These are phyloP conservation scores for Fregetta grallaria DNA, from an alignment of 2,113 vertebrate species.

Conservation along the genomic window DNA sequence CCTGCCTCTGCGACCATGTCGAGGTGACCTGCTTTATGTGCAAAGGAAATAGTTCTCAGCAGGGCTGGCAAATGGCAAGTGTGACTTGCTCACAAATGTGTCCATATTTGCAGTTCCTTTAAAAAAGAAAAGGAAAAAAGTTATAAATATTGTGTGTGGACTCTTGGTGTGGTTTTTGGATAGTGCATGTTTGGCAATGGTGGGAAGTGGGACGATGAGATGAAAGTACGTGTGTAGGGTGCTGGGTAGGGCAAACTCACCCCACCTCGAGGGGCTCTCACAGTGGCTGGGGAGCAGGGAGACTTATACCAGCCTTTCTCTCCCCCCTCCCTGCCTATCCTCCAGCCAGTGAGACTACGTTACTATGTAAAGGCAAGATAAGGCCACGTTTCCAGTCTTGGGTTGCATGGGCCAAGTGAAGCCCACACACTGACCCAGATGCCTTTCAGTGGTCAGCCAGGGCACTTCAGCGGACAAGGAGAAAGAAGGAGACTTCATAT, in stretches of 20 bases:
- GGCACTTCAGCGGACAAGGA: neutral
- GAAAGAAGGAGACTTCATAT: neutral
- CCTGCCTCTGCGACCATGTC: neutral
- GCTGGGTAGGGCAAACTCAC: neutral
- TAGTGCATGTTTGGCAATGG: neutral
- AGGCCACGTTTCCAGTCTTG: neutral
- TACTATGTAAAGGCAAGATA: neutral
- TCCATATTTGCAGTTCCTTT: neutral
- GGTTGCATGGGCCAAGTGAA: neutral
- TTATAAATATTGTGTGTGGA: neutral
- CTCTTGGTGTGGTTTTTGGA: neutral
- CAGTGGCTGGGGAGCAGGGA: neutral
- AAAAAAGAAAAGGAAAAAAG: neutral
- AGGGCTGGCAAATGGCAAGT: neutral
- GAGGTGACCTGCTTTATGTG: neutral
- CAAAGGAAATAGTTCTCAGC: neutral
- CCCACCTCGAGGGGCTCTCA: accelerated
- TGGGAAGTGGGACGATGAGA: neutral
- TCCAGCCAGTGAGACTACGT: neutral
- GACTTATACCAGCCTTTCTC: neutral
- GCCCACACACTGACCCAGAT: neutral
- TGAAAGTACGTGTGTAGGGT: neutral
- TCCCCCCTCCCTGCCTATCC: neutral
- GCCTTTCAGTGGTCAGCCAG: neutral
- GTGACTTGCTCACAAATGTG: neutral